These are phyloP conservation scores for Candidula unifasciata DNA, from an alignment of 2,888 invertebrate species.

Conservation along the genomic window DNA sequence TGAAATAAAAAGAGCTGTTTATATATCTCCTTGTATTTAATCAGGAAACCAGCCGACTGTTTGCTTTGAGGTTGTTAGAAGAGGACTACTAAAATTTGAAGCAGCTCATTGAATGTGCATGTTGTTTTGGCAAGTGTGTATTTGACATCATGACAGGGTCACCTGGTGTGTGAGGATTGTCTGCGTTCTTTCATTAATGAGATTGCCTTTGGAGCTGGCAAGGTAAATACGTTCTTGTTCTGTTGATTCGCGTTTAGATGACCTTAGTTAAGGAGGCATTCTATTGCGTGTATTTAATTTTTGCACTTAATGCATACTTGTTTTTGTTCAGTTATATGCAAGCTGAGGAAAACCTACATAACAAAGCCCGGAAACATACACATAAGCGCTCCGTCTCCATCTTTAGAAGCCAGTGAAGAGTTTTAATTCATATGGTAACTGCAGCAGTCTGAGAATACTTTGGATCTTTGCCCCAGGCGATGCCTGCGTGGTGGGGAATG, in stretches of 20 bases:
- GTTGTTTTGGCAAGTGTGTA: constrained; percentile 70
- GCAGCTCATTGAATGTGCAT: constrained; percentile 72
- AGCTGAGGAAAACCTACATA: no score
- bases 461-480: no score
- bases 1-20: no score
- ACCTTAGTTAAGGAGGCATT: not conserved
- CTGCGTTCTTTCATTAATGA: constrained; percentile 68
- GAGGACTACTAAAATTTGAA: constrained; percentile 53
- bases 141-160: constrained; percentile 74
- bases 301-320: no score
- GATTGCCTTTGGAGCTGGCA: constrained; percentile 72
- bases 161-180: constrained; percentile 72
- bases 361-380: no score
- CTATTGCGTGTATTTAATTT: not conserved
- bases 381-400: no score
- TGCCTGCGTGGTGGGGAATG: no score
- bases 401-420: no score
- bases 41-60: not conserved
- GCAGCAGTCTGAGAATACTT: no score
- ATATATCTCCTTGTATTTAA: no score
- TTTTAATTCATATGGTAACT: no score
- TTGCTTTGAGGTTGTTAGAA: constrained; percentile 24
- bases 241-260: not conserved
- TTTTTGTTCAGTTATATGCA: no score
- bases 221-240: constrained; percentile 56